Evolutionary conservation across 1,140 invertebrate species (phyloP).

Genomic region (Pseudomyrmex cubaensis): DNA sequence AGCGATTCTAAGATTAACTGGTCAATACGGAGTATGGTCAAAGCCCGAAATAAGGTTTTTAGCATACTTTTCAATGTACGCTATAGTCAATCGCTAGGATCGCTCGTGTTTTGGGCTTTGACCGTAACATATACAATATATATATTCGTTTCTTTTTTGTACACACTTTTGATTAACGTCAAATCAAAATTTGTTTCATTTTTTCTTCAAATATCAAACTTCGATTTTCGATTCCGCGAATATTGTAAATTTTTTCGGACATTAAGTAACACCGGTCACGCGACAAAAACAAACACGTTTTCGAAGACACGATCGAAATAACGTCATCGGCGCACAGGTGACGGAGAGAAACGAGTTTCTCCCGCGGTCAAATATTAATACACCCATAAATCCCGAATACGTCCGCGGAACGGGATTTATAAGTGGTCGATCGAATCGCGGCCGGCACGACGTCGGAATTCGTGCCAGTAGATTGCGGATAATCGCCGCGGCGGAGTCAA

Average conservation of each 20-base stretch:
- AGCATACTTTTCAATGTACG: no score
- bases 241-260: no score
- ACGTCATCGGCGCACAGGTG: constrained; percentile 32
- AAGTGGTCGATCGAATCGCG: constrained; percentile 50
- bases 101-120: no score
- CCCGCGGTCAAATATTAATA: constrained; percentile 53
- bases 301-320: constrained; percentile 33
- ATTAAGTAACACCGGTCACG: background rate
- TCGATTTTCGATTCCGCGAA: background rate
- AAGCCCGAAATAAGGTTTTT: no score
- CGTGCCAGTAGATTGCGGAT: constrained; percentile 51
- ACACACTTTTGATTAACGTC: no score
- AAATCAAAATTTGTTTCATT: background rate
- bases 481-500: constrained; percentile 48
- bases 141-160: no score
- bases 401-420: constrained; percentile 53
- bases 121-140: no score
- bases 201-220: background rate
- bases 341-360: constrained; percentile 42
- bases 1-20: no score
- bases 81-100: no score
- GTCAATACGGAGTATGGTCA: no score
- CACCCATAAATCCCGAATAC: constrained; percentile 47
- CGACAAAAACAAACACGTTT: background rate
- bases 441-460: constrained; percentile 33